Base-by-base conservation (phyloP, 2,888 invertebrate species). In the Nomada goodeniana region DNA sequence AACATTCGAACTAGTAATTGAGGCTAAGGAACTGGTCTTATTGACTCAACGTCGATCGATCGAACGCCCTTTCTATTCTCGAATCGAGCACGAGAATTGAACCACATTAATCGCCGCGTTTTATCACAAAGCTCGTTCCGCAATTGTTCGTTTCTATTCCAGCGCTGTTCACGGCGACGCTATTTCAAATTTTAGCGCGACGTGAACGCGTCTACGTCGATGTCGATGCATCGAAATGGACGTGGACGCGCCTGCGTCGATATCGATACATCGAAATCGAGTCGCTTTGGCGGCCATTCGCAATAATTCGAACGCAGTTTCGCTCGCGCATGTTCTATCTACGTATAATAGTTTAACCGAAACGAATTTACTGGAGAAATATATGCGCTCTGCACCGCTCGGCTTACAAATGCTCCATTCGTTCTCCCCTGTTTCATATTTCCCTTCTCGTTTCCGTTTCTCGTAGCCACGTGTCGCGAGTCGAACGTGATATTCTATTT, bases 1-100 rank as follows among this genome's bases (percentile, higher is more conserved):
- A 44, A 82, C 70, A 59, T 75, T 81, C 72, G 55, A 68, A 72
- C 72, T 80, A 76, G 76, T 50, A 76, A 76, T 76, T 76, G 72
- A 76, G 72, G 57, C 74, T 74, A 78, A 78, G 55, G 78, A 75
- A 75, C 23, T 55, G 61, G 47, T 20, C 44, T 75, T 53, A 47
- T 57, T 44, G 55, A 50, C 55, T 47, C 76, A 29, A 57, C 55
- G 55, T 23, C 9, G 36, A 36, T 53, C 50, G 64, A 50, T 72
- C 57, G 23, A 47, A 72, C 36, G 55, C 50, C 57, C 29, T 13
- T 26, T 44, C 53, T 36, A 42, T 2, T 52, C 50, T 68, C 55
- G 50, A 50, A 18, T 2, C 47, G 47, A 47, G 3, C 10, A 13
- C 23, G 59, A 61, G 50, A 23, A 53, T 20, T 52, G 20, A 42